Evolutionary conservation across 1,140 invertebrate species (phyloP), one percentile per base, ranked within the genome.

Genomic region (Tetramorium parvispinum): DNA sequence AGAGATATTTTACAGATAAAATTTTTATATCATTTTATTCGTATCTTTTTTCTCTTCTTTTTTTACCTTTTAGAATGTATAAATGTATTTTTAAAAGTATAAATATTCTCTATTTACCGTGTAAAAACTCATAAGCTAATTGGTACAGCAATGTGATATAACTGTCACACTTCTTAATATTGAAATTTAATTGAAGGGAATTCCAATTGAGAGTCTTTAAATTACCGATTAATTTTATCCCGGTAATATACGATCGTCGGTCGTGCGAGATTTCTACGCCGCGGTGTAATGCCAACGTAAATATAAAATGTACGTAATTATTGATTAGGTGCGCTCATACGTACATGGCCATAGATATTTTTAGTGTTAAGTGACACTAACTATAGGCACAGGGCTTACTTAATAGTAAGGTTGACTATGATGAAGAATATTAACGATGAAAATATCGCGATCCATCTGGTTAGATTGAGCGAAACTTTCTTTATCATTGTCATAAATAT

Each of bases 221-320:
- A 24, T 40, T 81, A 40, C 6, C 21, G 24, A 73, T 71, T 71
- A 75, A 83, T 59, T 83, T 37, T 40, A 83, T 73, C 32, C 43
- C n/a, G 65, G 24, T 49, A 75, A 75, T 83, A 75, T 70, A n/a
- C 18, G n/a, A 73, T 53, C 21, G 40, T 18, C 37, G 61, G 55
- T 24, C 55, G 53, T 16, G 68, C 43, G 55, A 83, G 68, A 83
- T 83, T 83, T 75, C 79, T 83, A 73, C 55, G 55, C 55, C 55
- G 68, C 79, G 53, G 18, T 37, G 55, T 83, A 83, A 83, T 83
- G 79, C 66, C 79, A 75, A 75, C 40, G 53, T 83, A 83, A 83
- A 83, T 83, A 83, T 83, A 83, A 83, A 83, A 83, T 70, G 79
- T 83, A 83, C n/a, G 79, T 75, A 83, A 83, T 83, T 83, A 83